Evolutionary conservation across 2,888 invertebrate genomes (phyloP).

Genomic region (Leucozona laternaria): DNA sequence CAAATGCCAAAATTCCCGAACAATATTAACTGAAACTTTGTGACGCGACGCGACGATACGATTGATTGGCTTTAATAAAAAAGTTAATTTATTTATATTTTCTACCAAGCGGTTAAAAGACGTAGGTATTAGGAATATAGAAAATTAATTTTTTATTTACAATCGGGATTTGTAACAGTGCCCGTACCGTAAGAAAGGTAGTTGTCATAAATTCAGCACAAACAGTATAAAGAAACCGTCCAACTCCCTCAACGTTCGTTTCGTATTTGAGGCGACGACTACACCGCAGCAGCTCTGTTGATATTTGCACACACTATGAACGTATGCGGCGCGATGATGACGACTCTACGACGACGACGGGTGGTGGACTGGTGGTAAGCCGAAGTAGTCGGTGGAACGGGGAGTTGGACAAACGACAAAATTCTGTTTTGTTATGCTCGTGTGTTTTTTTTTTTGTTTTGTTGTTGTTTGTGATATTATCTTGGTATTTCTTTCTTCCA

Average conservation of each 20-base stretch:
- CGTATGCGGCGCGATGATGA: constrained; percentile 25
- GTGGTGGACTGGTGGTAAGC: constrained; percentile 6
- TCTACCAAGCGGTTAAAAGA: not conserved
- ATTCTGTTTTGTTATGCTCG: constrained; percentile 64
- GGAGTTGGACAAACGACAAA: constrained; percentile 70
- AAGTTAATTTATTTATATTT: not conserved
- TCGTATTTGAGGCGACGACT: constrained; percentile 73
- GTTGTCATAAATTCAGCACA: constrained; percentile 70
- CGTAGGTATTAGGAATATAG: not conserved
- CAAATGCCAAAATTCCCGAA: not conserved
- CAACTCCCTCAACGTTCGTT: constrained; percentile 75
- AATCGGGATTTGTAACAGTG: constrained; percentile 34
- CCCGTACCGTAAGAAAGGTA: constrained; percentile 51
- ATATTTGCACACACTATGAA: constrained; percentile 69
- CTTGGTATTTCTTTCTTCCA: constrained; percentile 52
- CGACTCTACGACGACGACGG: constrained; percentile 19
- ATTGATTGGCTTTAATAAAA: constrained; percentile 1
- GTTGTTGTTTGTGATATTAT: constrained; percentile 42
- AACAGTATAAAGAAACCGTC: constrained; percentile 73
- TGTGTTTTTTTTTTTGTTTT: constrained; percentile 36
- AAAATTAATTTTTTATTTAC: constrained; percentile 7
- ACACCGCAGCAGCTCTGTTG: constrained; percentile 66
- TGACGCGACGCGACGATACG: not conserved
- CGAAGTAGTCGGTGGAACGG: constrained; percentile 16
- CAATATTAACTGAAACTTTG: not conserved